These are phyloP conservation scores for Drosophila repleta DNA, from an alignment of 1,140 invertebrate species.

Conservation along the genomic window DNA sequence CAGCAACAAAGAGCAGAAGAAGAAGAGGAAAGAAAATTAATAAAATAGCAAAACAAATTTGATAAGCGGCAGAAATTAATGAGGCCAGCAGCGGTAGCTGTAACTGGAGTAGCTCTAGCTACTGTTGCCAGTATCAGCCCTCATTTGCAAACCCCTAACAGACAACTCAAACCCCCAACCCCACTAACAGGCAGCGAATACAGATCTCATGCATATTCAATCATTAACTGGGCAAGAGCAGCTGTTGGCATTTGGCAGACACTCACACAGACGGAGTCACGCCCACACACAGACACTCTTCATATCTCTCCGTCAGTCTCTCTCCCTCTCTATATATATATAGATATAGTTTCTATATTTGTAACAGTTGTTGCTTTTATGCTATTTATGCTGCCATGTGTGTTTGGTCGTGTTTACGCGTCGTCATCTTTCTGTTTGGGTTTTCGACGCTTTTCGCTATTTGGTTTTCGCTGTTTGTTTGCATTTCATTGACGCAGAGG, in stretches of 20 bases:
- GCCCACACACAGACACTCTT: constrained; percentile 2
- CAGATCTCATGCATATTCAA: constrained; percentile 74
- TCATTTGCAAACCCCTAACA: constrained; percentile 3
- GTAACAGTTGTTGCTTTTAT: constrained; percentile 33
- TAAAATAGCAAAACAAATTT: constrained; percentile 72
- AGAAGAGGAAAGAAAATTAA: constrained; percentile 29
- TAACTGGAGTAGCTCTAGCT: constrained; percentile 12
- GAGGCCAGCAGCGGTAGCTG: constrained; percentile 50
- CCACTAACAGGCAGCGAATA: background rate
- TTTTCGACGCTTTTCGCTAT: constrained; percentile 36
- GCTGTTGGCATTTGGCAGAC: constrained; percentile 67
- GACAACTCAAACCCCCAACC: background rate
- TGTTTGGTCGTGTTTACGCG: constrained; percentile 44
- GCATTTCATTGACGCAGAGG: constrained; percentile 73
- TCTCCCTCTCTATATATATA: constrained; percentile 10
- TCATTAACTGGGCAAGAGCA: constrained; percentile 69
- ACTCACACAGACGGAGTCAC: constrained; percentile 4
- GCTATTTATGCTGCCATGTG: constrained; percentile 72
- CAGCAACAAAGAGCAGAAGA: constrained; percentile 18
- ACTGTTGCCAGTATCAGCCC: background rate
- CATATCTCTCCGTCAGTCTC: background rate
- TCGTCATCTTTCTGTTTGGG: constrained; percentile 39
- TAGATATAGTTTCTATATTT: constrained; percentile 46
- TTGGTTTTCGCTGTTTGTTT: constrained; percentile 68
- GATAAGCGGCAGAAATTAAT: constrained; percentile 79